Evolutionary conservation across 2,888 invertebrate species (phyloP).

Genomic region (Synergus laeviventris): DNA sequence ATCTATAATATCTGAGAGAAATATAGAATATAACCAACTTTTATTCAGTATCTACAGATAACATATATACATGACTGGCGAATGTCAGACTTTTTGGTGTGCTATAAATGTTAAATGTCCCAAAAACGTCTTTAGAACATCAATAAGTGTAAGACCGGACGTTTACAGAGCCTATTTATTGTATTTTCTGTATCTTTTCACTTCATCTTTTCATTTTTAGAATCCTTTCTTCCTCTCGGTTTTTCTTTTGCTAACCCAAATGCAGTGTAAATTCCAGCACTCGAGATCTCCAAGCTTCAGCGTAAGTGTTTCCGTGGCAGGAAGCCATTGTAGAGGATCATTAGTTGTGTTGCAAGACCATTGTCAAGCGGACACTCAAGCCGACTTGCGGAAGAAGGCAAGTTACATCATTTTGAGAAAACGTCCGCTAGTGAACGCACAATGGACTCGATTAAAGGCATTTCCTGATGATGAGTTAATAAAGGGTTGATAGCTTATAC

Average conservation of each 20-base stretch:
- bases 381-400: neutral
- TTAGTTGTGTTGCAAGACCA: slow-evolving; percentile 52
- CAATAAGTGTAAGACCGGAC: no score
- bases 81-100: no score
- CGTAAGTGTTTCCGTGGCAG: neutral
- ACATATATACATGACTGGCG: no score
- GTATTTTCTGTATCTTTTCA: neutral
- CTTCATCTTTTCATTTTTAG: neutral
- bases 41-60: no score
- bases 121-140: no score
- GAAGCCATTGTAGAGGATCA: slow-evolving; percentile 51
- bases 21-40: no score
- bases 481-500: neutral
- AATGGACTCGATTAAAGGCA: slow-evolving; percentile 53
- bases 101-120: no score
- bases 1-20: no score
- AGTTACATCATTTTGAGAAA: slow-evolving; percentile 51
- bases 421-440: slow-evolving; percentile 38
- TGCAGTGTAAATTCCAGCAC: neutral
- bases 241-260: slow-evolving; percentile 10
- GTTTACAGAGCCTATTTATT: no score
- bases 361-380: slow-evolving; percentile 49
- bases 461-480: neutral
- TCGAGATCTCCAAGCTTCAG: neutral
- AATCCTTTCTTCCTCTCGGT: neutral